These are phyloP conservation scores for Ondatra zibethicus DNA, from an alignment of 2,113 vertebrate species.

Conservation along the genomic window DNA sequence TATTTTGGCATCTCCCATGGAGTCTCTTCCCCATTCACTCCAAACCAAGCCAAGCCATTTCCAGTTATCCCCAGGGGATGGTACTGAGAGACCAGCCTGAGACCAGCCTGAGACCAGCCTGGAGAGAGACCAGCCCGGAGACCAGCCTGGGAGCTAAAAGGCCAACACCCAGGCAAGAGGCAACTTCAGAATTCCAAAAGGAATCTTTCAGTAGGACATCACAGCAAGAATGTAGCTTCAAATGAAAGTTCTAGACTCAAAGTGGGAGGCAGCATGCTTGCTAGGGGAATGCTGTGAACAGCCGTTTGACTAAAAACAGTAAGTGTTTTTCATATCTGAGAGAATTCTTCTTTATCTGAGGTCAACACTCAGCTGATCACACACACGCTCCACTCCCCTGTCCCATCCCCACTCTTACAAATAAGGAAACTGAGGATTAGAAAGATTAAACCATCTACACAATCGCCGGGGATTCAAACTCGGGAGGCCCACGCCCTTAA, in stretches of 20 bases:
- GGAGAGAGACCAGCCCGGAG: background rate
- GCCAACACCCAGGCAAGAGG: background rate
- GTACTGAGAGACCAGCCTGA: background rate
- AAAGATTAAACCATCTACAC: background rate
- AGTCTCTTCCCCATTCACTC: slow-evolving; percentile 49
- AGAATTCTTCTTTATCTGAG: background rate
- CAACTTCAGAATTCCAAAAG: background rate
- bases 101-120: background rate
- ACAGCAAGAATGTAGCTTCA: background rate
- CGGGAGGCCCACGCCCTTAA: background rate
- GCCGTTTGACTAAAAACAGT: background rate
- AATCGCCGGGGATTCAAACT: background rate
- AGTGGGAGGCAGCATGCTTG: background rate
- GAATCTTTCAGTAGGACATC: background rate
- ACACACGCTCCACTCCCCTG: background rate
- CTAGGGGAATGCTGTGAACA: background rate
- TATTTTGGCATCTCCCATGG: background rate
- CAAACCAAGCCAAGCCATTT: slow-evolving; percentile 38
- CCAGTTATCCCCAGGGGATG: slow-evolving; percentile 33
- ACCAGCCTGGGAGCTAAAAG: background rate
- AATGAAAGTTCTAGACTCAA: slow-evolving; percentile 19
- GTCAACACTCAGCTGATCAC: background rate
- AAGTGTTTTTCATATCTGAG: background rate
- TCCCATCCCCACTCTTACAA: background rate
- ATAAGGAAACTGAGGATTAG: background rate